Conservation (phyloP, 2,888 invertebrate genomes). For the Pseudococcus viburni region DNA sequence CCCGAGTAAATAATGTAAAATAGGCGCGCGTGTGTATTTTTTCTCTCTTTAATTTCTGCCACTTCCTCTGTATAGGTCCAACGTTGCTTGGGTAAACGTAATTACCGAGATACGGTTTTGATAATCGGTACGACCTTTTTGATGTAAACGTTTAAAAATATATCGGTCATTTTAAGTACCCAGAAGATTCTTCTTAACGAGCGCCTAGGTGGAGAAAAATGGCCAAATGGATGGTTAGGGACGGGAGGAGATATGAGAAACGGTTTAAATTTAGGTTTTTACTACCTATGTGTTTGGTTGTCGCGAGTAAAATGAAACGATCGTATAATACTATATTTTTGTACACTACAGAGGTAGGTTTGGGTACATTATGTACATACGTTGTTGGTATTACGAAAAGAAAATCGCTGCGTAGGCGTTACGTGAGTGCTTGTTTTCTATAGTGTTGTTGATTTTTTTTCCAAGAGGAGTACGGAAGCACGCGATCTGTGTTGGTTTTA, state of each 20-base stretch:
- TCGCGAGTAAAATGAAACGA: too few relatives aligned
- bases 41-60: background rate
- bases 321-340: too few relatives aligned
- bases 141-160: slow-evolving; percentile 34
- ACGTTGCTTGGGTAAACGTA: slow-evolving; percentile 5
- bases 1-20: slow-evolving; percentile 30
- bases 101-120: slow-evolving; percentile 23
- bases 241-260: too few relatives aligned
- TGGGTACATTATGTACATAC: too few relatives aligned
- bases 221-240: background rate
- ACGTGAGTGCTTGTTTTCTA: background rate
- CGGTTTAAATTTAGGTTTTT: too few relatives aligned
- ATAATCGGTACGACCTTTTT: slow-evolving; percentile 41
- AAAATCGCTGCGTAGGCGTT: slow-evolving; percentile 42
- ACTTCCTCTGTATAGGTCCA: background rate
- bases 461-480: background rate
- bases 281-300: too few relatives aligned
- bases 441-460: background rate
- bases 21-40: background rate
- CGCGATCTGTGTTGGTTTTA: slow-evolving; percentile 44
- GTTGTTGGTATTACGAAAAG: background rate
- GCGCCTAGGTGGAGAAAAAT: background rate
- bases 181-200: background rate
- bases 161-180: background rate
- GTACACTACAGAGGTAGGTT: too few relatives aligned